Evolutionary conservation across 2,888 invertebrate species (phyloP).

Genomic region (Pterostichus madidus): DNA sequence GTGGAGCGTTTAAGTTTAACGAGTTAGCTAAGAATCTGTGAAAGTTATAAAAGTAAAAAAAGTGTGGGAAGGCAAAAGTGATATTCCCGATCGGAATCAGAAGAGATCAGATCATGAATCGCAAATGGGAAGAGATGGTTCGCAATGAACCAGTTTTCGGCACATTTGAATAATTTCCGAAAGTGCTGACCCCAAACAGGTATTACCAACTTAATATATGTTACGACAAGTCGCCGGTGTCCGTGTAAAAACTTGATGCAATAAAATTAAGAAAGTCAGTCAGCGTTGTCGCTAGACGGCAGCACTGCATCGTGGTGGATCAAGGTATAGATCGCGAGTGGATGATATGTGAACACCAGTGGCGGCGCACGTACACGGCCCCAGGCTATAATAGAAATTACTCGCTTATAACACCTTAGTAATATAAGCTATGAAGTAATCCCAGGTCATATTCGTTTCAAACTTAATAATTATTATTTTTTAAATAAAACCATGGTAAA

Average conservation of each 20-base stretch:
- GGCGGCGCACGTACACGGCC: constrained; percentile 13
- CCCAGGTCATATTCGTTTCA: not conserved
- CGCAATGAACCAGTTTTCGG: constrained; percentile 55
- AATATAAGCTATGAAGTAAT: no score
- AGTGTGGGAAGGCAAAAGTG: constrained; percentile 36
- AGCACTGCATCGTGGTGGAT: constrained; percentile 6
- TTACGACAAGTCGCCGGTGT: constrained; percentile 51
- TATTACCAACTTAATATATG: constrained; percentile 43
- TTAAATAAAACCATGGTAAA: no score
- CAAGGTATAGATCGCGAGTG: constrained; percentile 45
- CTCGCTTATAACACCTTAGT: not conserved
- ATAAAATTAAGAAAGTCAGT: constrained; percentile 67
- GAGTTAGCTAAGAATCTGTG: not conserved
- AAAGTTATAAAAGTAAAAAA: constrained; percentile 9
- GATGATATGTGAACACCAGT: constrained; percentile 43
- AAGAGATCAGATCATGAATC: constrained; percentile 15
- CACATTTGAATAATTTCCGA: constrained; percentile 59
- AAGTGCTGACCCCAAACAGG: constrained; percentile 60
- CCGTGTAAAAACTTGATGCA: constrained; percentile 60
- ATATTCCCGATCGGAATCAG: constrained; percentile 2
- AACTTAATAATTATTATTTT: not conserved
- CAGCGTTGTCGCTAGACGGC: constrained; percentile 36
- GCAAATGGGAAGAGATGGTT: constrained; percentile 25
- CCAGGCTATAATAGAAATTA: constrained; percentile 33
- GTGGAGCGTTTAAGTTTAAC: no score